Percentiles rank a stretch among this genome's conserved stretches.
These are phyloP conservation scores for Aleiodes testaceus DNA, from an alignment of 2,888 invertebrate genomes.

Conservation along the genomic window DNA sequence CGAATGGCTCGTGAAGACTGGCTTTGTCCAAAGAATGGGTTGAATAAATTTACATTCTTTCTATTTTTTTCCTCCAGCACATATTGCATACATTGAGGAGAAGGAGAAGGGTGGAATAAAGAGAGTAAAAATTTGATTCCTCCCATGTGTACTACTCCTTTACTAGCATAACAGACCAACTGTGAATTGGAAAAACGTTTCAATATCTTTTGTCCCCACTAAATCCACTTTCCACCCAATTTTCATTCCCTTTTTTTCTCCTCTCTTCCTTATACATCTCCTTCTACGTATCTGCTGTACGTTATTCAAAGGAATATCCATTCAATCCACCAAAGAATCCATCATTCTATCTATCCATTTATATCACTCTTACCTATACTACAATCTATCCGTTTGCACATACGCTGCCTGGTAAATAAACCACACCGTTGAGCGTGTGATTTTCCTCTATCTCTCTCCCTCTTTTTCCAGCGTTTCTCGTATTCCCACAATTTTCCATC, in stretches of 20 bases:
- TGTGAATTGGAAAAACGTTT: conserved; percentile 23
- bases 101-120: background rate
- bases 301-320: too few species aligned
- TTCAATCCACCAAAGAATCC: too few species aligned
- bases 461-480: too few species aligned
- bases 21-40: conserved; percentile 24
- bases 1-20: conserved; percentile 32
- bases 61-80: conserved; percentile 10
- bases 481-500: too few species aligned
- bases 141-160: conserved; percentile 9
- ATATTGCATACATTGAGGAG: background rate
- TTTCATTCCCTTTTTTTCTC: conserved; percentile 12
- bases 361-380: too few species aligned
- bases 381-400: too few species aligned
- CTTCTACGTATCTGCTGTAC: too few species aligned
- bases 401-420: too few species aligned
- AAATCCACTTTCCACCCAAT: background rate
- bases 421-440: too few species aligned
- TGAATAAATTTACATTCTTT: conserved; percentile 42
- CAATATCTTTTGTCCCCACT: background rate
- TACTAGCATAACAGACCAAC: conserved; percentile 2
- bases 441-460: too few species aligned
- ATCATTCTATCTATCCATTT: too few species aligned
- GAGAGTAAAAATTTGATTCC: conserved; percentile 1
- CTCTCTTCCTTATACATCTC: too few species aligned